A percentile compares a stretch with the other conserved stretches of the same genome.
Evolutionary conservation across 2,888 invertebrate genomes (phyloP).

Genomic region (Idaea straminata): DNA sequence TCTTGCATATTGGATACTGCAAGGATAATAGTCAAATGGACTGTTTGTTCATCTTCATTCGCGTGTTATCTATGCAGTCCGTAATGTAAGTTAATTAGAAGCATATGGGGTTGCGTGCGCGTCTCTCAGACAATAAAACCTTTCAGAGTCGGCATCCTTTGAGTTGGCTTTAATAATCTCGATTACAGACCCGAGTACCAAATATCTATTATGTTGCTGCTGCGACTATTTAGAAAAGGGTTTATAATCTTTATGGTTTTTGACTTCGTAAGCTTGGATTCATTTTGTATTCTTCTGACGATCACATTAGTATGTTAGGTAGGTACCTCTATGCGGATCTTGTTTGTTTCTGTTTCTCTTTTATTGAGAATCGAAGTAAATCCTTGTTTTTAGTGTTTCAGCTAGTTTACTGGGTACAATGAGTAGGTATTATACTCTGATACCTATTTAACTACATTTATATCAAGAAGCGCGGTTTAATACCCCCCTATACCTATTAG

Average conservation of each 20-base stretch:
- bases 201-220: slow-evolving; percentile 40
- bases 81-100: slow-evolving; percentile 66
- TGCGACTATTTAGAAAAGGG: slow-evolving; percentile 27
- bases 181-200: slow-evolving; percentile 36
- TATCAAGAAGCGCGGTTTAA: slow-evolving; percentile 5
- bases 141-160: slow-evolving; percentile 66
- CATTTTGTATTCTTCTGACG: slow-evolving; percentile 5
- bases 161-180: slow-evolving; percentile 50
- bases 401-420: slow-evolving; percentile 13
- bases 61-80: slow-evolving; percentile 36
- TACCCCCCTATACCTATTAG: slow-evolving; percentile 5
- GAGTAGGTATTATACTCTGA: slow-evolving; percentile 4
- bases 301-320: background rate
- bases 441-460: background rate
- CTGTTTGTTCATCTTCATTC: slow-evolving; percentile 33
- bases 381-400: slow-evolving; percentile 1
- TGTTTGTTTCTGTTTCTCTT: slow-evolving; percentile 7
- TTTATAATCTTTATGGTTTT: slow-evolving; percentile 16
- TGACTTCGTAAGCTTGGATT: background rate
- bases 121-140: slow-evolving; percentile 60
- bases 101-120: slow-evolving; percentile 53
- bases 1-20: slow-evolving; percentile 6
- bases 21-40: slow-evolving; percentile 20
- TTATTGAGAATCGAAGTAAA: slow-evolving; percentile 14
- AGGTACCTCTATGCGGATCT: background rate